phyloP scores from a whole-genome alignment of 2,113 vertebrate genomes.

The Crotalus tigris region DNA sequence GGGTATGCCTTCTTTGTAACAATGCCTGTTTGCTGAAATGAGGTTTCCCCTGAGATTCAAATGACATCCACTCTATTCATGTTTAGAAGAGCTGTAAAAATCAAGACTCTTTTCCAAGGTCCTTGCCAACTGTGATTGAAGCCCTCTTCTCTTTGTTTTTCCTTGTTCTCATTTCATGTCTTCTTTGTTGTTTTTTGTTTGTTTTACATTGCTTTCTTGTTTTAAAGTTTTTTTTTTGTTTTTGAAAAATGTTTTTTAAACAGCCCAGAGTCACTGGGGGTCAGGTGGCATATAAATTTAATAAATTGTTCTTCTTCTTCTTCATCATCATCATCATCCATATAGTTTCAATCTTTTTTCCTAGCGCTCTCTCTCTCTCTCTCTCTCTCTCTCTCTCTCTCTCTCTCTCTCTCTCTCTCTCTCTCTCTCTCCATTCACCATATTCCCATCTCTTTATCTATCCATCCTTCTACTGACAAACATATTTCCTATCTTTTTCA shows the following conservation, averaged over 20 bases:
- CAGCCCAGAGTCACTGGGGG: neutral
- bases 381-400: neutral
- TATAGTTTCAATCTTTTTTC: neutral
- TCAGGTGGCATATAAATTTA: neutral
- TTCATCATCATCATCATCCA: neutral
- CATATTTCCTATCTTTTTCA: neutral
- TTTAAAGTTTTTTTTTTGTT: neutral
- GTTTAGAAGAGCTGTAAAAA: neutral
- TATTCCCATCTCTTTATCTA: neutral
- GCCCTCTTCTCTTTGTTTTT: neutral
- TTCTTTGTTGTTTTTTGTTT: neutral
- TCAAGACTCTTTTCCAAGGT: neutral
- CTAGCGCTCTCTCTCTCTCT: neutral
- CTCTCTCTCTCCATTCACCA: neutral
- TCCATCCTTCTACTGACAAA: neutral
- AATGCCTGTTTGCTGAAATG: neutral
- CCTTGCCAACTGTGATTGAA: neutral
- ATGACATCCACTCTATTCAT: neutral
- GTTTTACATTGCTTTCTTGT: neutral
- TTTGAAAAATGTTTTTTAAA: neutral
- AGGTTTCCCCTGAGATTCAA: neutral
- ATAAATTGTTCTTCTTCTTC: neutral
- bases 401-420: neutral
- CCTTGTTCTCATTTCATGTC: neutral
- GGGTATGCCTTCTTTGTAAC: neutral